Evolutionary conservation across 2,888 invertebrate species (phyloP), one percentile per base, ranked within the genome.

Genomic region (Drosophila longiperda): DNA sequence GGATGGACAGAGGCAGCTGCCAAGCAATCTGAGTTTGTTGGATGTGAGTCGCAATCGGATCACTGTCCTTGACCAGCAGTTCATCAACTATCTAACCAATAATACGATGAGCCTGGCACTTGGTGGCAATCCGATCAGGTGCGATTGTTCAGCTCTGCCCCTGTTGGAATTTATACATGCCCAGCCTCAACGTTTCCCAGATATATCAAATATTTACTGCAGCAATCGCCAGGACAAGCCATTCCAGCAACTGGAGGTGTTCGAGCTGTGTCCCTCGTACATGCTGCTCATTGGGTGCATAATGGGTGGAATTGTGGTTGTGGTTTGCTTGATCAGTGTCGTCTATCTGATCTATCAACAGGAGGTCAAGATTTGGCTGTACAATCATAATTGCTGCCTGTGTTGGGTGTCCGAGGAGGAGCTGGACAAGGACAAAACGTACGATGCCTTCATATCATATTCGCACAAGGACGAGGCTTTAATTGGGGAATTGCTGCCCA

Each of bases 361-460:
- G 42, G 94, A 95, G 83, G 93, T 96, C 29, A 95, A 95, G 90
- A 94, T 96, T 3, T 96, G 95, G 95, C 90, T 96, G n/a, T 95
- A 91, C 90, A 94, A 95, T 2, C 94, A 95, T 78, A 94, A 94
- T 55, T 84, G 94, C 57, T 95, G 94, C 66, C 90, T 95, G 15
- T 95, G 95, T 94, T 94, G 95, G 74, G 94, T 96, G 0, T 94
- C 95, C 0, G 96, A 96, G 85, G 94, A 95, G 68, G 96, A 96
- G 80, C 89, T 96, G 17, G 96, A 96, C 89, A 94, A 94, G 63
- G 89, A 91, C 66, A 94, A 94, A 84, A 82, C 91, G 38, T 96
- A 95, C 91, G 96, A 97, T 91, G 97, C 96, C 2, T 97, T 97
- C 91, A 94, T 97, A 73, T 96, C 97, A 81, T 97, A 95, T 91